Base-by-base conservation (phyloP, 2,888 invertebrate genomes). In the Rhagonycha lutea region DNA sequence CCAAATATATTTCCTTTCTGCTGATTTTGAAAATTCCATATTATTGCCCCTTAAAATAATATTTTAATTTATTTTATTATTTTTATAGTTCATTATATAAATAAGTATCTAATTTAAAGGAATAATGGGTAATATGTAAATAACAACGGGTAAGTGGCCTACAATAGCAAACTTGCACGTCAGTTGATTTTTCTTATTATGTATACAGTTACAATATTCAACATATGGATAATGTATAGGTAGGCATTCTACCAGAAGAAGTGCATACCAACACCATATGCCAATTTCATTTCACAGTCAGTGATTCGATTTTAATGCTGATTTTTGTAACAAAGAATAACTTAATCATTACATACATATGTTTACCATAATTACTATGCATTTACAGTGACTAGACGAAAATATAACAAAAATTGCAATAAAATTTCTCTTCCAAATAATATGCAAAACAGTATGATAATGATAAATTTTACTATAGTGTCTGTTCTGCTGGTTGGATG, bases 171-270 rank as follows among this genome's bases (percentile, higher is more conserved):
- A 65, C 63, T 24, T 71, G 28, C 72, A 72, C 12, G 28, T 24
- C 68, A 61, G 62, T 63, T 47, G n/a, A 65, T 65, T 73, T 47
- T 63, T 14, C 47, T 73, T 69, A 73, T 73, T 73, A 69, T 32
- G 8, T 70, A 68, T 70, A 74, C 68, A 70, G 74, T 70, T 70
- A 61, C 70, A 29, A 24, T 73, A 63, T 70, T 62, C 26, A 65
- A 61, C 76, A 76, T 73, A 76, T 76, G 76, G 76, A 71, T 70
- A 62, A 29, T 76, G 73, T 68, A 62, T 76, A 62, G 70, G 73
- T 61, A 23, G 32, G 12, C n/a, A 29, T 29, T 12, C 47, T n/a
- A 47, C 47, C 47, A 47, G 26, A 24, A 65, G 63, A 65, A 65
- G 24, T 62, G 23, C 62, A 65, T 65, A 24, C 63, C 23, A 65